These are phyloP conservation scores for Escarpia spicata DNA, from an alignment of 2,888 invertebrate genomes.

Conservation along the genomic window DNA sequence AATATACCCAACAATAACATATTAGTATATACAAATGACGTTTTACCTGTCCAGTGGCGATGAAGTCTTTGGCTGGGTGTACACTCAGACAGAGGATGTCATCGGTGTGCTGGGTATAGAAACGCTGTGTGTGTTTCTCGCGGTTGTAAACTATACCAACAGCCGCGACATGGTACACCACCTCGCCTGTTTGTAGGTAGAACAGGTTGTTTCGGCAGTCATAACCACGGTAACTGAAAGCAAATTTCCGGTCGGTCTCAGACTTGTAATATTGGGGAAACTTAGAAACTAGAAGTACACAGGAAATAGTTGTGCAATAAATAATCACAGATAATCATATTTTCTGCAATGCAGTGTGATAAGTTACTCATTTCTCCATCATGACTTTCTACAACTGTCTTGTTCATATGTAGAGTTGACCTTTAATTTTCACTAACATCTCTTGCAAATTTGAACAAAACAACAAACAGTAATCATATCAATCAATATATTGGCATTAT, in stretches of 20 bases:
- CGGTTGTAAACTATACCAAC: constrained; percentile 64
- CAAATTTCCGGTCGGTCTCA: not conserved
- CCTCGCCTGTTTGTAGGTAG: constrained; percentile 62
- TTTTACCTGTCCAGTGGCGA: constrained; percentile 67
- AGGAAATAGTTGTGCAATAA: not conserved
- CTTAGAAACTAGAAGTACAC: not conserved
- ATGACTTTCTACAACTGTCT: no score
- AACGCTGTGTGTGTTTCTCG: constrained; percentile 61
- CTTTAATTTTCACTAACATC: no score
- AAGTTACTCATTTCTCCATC: no score
- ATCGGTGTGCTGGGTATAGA: constrained; percentile 66
- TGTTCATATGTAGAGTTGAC: no score
- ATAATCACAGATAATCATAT: no score
- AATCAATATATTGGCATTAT: no score
- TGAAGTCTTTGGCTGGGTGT: constrained; percentile 64
- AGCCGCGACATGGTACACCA: constrained; percentile 67
- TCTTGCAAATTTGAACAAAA: no score
- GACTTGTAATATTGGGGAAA: not conserved
- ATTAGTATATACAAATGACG: not conserved
- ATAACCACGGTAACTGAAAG: constrained; percentile 65
- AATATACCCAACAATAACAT: not conserved
- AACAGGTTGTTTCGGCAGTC: constrained; percentile 67
- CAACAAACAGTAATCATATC: no score
- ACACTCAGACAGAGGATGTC: constrained; percentile 66
- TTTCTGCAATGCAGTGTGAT: no score